Conservation (phyloP, 2,797 vertebrate species). For the Bothrops alternatus region DNA sequence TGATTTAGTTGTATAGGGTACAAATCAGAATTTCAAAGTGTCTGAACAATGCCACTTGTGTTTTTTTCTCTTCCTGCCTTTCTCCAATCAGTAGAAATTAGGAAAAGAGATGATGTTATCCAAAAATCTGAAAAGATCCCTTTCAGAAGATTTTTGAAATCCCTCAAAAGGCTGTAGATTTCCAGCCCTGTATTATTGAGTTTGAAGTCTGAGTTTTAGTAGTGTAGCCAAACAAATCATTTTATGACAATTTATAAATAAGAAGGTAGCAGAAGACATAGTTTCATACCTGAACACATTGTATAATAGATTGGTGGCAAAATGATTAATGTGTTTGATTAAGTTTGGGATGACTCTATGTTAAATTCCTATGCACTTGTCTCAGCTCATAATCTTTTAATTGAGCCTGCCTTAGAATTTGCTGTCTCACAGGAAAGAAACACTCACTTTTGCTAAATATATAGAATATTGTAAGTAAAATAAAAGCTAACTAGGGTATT, state of each 20-base stretch:
- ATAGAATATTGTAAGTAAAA: not conserved
- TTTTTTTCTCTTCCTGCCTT: not conserved
- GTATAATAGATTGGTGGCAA: not conserved
- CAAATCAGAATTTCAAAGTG: not conserved
- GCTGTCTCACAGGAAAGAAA: not conserved
- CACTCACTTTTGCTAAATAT: not conserved
- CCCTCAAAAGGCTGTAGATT: not conserved
- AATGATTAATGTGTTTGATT: not conserved
- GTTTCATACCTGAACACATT: not conserved
- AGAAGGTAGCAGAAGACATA: not conserved
- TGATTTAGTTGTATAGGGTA: not conserved
- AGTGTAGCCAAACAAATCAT: not conserved
- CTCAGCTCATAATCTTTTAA: not conserved
- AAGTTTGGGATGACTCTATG: not conserved
- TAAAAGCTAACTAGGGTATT: not conserved
- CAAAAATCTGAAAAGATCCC: not conserved
- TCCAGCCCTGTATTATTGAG: not conserved
- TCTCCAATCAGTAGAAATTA: not conserved
- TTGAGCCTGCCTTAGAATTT: not conserved
- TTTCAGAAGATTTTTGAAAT: not conserved
- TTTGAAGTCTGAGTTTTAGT: not conserved
- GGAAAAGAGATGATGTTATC: not conserved
- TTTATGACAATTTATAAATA: not conserved
- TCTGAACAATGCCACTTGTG: not conserved
- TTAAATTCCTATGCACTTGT: not conserved